Evolutionary conservation across 2,888 invertebrate genomes (phyloP), one percentile per base, ranked within the genome.

Genomic region (Thalpophila matura): DNA sequence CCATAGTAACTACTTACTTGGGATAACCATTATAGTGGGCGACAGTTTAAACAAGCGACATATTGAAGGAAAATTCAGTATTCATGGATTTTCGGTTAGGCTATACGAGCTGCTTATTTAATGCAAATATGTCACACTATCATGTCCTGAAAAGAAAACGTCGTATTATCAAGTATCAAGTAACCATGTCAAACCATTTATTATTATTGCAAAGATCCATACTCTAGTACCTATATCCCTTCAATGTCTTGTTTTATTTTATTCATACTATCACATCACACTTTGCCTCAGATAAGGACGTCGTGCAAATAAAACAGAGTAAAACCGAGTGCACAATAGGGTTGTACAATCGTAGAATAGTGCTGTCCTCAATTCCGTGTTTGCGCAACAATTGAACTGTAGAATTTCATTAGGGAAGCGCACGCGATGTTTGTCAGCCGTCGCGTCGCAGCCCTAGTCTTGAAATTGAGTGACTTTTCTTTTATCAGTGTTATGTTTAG

Each of bases 351-450:
- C 50, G 22, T 29, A 33, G 27, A 58, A 55, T 43, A 66, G 65
- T 65, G 53, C 24, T 59, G 57, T 55, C 59, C 60, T 67, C 49
- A 40, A 71, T 60, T 40, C 60, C 5, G 26, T 74, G 50, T 74
- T 77, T 69, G 65, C 56, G 42, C 45, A 53, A 59, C 74, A 77
- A 74, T 74, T 70, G 61, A 74, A 74, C 51, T 58, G 65, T 38
- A 60, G 55, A 77, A 74, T 69, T 71, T 74, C 61, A 77, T 70
- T 77, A 64, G 40, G 12, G n/a, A 9, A 38, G 46, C 51, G 18
- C 54, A 49, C 38, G 53, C 49, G 29, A 49, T 77, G 69, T 69
- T 75, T 69, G 56, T 40, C 9, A 38, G 18, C 54, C 14, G 40
- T 38, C n/a, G 20, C 14, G n/a, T n/a, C n/a, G n/a, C 56, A 57